Base-by-base conservation (phyloP, 2,797 vertebrate genomes). In the Menidia menidia region DNA sequence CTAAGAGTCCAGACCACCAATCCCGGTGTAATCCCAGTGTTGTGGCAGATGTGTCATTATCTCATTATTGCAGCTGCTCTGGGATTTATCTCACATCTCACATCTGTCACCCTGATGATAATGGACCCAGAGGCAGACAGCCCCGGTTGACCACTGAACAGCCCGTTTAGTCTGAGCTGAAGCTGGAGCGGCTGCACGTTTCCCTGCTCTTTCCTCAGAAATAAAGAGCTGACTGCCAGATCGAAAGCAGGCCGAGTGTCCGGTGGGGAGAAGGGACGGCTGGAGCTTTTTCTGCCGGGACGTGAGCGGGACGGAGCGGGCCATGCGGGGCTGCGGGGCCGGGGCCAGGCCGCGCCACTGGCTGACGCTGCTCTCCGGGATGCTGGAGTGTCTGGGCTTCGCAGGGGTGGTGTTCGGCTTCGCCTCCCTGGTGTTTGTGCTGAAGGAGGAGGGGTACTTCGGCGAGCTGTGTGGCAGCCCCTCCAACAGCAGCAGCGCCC, bases 361-460 rank as follows among this genome's bases (percentile, higher is more conserved):
- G 68, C 90, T 94, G 58, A 97, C 96, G 0, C 71, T 98, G 39
- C 42, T 90, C 68, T 92, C 95, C 0, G 96, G 97, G 56, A 85
- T 97, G 54, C 68, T 97, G 89, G 96, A 97, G 81, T 97, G 96
- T 68, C 90, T 97, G 2, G 93, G 92, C 77, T 97, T 97, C 47
- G 92, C 95, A 0, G 96, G 96, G 0, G 51, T 96, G 71, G 89
- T 96, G 79, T 97, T 97, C 2, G 96, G 96, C 43, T 97, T 94
- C 86, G 89, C 95, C 4, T 96, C 96, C 0, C 90, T 97, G 16
- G 94, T 97, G 72, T 97, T 94, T 39, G 94, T 97, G 73, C 92
- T 97, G 73, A 97, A 97, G 87, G 60, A 75, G 2, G 92, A 96
- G 4, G 54, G 65, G 0, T 97, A 96, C 90, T 98, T 97, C 48